phyloP scores from a whole-genome alignment of 2,113 vertebrate species.

The Marcusenius ussheri region DNA sequence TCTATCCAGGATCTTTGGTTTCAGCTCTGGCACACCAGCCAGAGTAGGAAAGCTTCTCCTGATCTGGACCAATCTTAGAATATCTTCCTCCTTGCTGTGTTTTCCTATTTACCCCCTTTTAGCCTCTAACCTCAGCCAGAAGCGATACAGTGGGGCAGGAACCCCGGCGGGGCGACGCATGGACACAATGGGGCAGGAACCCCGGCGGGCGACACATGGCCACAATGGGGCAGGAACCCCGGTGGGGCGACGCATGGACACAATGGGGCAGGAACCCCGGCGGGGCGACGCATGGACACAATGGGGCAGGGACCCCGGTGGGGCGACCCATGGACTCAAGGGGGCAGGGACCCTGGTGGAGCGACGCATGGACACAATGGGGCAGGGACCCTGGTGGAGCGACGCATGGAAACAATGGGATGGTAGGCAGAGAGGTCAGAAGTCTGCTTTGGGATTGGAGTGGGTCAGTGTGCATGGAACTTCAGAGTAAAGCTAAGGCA shows the following conservation, averaged over 20 bases:
- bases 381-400: too few relatives aligned
- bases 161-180: background rate
- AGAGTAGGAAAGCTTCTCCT: background rate
- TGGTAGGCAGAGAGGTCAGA: background rate
- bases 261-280: background rate
- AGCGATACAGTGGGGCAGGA: background rate
- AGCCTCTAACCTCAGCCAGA: background rate
- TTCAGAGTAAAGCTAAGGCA: background rate
- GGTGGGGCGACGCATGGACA: background rate
- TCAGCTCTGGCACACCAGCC: conserved; percentile 22
- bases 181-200: background rate
- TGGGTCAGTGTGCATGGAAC: background rate
- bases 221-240: background rate
- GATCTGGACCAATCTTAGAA: background rate
- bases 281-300: background rate
- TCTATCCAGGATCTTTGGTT: conserved; percentile 30
- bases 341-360: background rate
- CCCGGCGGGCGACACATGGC: background rate
- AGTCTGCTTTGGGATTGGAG: background rate
- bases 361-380: too few relatives aligned
- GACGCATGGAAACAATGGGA: background rate
- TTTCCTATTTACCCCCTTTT: background rate
- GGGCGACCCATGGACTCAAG: too few relatives aligned
- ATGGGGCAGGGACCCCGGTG: too few relatives aligned
- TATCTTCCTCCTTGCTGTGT: background rate